Evolutionary conservation across 2,797 vertebrate species (phyloP).

Genomic region (Serranus cabrilla): DNA sequence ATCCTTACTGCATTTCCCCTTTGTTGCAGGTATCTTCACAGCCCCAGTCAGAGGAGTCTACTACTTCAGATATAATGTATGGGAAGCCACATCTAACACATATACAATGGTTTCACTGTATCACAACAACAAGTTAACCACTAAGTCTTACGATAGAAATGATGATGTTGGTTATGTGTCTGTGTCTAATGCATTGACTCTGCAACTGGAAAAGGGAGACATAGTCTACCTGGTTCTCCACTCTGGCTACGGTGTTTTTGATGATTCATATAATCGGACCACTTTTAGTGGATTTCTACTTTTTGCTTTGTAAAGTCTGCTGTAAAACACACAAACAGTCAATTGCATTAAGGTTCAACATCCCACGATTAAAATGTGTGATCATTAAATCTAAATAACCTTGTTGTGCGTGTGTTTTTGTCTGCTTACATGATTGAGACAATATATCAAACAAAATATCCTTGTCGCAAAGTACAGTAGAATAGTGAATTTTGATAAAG

Average conservation of each 20-base stretch:
- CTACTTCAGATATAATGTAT: slow-evolving; percentile 12
- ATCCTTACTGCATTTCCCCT: neutral
- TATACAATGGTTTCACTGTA: neutral
- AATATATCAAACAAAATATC: too few relatives aligned
- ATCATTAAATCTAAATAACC: neutral
- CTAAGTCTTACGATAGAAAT: rapidly evolving
- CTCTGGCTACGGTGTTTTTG: rapidly evolving
- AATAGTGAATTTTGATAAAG: neutral
- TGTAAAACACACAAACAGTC: neutral
- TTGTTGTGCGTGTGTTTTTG: neutral
- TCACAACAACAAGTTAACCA: slow-evolving; percentile 12
- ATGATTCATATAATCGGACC: neutral
- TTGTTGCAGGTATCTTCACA: slow-evolving; percentile 44
- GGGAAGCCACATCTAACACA: rapidly evolving
- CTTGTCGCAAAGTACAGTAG: too few relatives aligned
- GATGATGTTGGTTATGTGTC: rapidly evolving
- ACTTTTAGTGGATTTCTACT: slow-evolving; percentile 48
- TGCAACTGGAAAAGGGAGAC: slow-evolving; percentile 39
- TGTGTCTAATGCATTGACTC: slow-evolving; percentile 17
- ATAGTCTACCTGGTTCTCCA: neutral
- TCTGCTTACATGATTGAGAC: neutral
- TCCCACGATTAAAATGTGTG: neutral
- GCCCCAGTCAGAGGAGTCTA: slow-evolving; percentile 38
- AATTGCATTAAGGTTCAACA: neutral
- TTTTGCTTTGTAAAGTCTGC: slow-evolving; percentile 5